Conservation (phyloP, 2,797 vertebrate genomes). For the Fratercula arctica region DNA sequence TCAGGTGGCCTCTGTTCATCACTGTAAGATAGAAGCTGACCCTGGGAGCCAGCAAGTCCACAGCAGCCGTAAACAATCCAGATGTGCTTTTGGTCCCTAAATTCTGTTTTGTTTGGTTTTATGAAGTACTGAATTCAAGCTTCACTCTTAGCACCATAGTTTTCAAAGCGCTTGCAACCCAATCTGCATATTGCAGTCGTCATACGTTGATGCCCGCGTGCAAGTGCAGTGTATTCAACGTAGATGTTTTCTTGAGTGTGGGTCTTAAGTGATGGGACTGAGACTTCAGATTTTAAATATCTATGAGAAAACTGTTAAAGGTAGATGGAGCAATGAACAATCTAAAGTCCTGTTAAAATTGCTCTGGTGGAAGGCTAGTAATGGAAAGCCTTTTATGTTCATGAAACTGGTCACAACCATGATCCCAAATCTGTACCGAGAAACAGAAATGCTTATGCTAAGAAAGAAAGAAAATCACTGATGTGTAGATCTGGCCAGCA, state of each 20-base stretch:
- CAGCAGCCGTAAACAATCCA: neutral
- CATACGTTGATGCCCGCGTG: rapidly evolving
- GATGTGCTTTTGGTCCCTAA: neutral
- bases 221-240: neutral
- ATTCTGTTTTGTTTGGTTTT: neutral
- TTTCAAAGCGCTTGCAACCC: neutral
- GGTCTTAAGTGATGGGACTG: neutral
- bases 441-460: neutral
- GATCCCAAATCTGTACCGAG: neutral
- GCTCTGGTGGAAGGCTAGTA: neutral
- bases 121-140: neutral
- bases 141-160: neutral
- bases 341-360: neutral
- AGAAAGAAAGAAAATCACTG: neutral
- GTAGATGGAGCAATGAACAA: neutral
- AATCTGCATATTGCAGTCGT: neutral
- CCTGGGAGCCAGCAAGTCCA: neutral
- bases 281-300: neutral
- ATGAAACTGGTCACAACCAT: neutral
- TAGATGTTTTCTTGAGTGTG: neutral
- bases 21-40: neutral
- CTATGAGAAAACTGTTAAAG: neutral
- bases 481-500: neutral
- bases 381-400: neutral
- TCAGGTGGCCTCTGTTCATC: neutral